Base-by-base conservation (phyloP, 2,113 vertebrate species). In the Triplophysa dalaica region DNA sequence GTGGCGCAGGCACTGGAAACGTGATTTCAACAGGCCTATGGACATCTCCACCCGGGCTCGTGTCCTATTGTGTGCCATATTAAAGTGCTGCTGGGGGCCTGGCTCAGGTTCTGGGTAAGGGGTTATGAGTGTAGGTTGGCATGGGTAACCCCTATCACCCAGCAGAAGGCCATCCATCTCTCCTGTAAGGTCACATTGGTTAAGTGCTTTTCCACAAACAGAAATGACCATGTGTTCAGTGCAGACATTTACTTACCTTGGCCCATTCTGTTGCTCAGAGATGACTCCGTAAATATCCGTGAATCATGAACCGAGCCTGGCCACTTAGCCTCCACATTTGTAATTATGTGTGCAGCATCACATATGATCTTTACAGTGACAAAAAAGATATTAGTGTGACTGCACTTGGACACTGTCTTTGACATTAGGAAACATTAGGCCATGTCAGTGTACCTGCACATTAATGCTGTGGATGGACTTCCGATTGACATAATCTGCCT, bases 301-400 rank as follows among this genome's bases (percentile, higher is more conserved):
- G 45, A 48, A 12, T 48, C 45, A 14, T 48, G 45, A 48, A 48
- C 45, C 10, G 45, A 48, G 60, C 21, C 22, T 2, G 19, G 38
- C 2, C 64, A 66, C 29, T 65, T n/a, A 29, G 63, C 63, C 29
- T 66, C 17, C 13, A 66, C 33, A 66, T 41, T 41, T 13, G 65
- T 67, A 4, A 67, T 67, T 4, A 67, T 21, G 21, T 67, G 19
- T 43, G 33, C 29, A 66, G 19, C 65, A 67, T 45, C 38, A 67
- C 65, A 67, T 67, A 67, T 67, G 65, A 45, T 67, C 19, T 45
- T 67, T 6, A 67, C n/a, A 67, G 65, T 45, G 65, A 7, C 43
- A 67, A 67, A 67, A 67, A 67, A 67, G 19, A 65, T 17, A 67
- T 14, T 2, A 21, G 8, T 43, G 64, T 38, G 7, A 67, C 3